These are phyloP conservation scores for Xylocopa sonorina DNA, from an alignment of 1,140 invertebrate genomes.

Conservation along the genomic window DNA sequence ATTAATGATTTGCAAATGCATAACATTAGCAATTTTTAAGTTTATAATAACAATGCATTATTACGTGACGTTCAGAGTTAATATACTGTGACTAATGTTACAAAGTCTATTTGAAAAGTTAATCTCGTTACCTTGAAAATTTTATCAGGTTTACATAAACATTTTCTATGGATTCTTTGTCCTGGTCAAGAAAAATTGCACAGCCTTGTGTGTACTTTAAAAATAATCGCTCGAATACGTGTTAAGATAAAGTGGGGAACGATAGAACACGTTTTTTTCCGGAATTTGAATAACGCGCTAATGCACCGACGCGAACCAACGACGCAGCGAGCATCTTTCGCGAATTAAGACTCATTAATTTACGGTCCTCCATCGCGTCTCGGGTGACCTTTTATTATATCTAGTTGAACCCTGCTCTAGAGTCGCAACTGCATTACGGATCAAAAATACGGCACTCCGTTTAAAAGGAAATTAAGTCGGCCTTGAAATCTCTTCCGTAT, in stretches of 20 bases:
- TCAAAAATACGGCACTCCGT: background rate
- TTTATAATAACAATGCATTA: too few relatives aligned
- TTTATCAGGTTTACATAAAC: too few relatives aligned
- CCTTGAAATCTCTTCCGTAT: slow-evolving; percentile 30
- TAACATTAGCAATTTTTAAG: too few relatives aligned
- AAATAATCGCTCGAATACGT: background rate
- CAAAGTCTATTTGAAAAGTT: too few relatives aligned
- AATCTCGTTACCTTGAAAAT: too few relatives aligned
- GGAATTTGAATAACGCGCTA: background rate
- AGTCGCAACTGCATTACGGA: background rate
- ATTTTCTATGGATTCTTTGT: too few relatives aligned
- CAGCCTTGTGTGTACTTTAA: too few relatives aligned
- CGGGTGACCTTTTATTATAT: slow-evolving; percentile 28
- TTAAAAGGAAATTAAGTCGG: slow-evolving; percentile 4
- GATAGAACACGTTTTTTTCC: background rate
- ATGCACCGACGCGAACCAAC: background rate
- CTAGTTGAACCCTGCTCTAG: slow-evolving; percentile 10
- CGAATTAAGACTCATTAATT: slow-evolving; percentile 22
- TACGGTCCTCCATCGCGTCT: slow-evolving; percentile 7
- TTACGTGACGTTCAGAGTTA: too few relatives aligned
- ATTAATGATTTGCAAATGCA: too few relatives aligned
- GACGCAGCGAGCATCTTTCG: background rate
- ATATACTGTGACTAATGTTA: too few relatives aligned
- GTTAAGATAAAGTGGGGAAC: background rate
- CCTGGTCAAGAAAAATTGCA: background rate